These are phyloP conservation scores for Mobula birostris DNA, from an alignment of 2,113 vertebrate genomes.

Conservation along the genomic window DNA sequence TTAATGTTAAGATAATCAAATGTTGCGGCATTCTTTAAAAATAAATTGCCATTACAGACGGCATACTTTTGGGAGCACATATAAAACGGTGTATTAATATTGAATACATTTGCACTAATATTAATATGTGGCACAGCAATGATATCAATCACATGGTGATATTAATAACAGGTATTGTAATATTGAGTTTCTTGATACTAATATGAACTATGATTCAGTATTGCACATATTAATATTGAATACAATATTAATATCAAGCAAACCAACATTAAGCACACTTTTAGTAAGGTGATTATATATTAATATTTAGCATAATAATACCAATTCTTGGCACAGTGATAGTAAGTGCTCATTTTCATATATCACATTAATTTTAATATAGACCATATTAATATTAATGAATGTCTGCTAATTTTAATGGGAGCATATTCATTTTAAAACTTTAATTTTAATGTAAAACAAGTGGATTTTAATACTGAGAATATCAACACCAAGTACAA, in stretches of 20 bases:
- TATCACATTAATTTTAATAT: not conserved
- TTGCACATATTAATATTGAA: not conserved
- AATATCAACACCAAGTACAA: not conserved
- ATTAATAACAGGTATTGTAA: not conserved
- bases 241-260: not conserved
- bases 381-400: not conserved
- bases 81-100: not conserved
- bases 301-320: not conserved
- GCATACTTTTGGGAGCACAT: not conserved
- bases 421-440: not conserved
- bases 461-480: not conserved
- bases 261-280: not conserved
- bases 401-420: not conserved
- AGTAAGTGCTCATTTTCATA: not conserved
- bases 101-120: not conserved
- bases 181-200: not conserved
- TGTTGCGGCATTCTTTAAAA: not conserved
- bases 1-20: slow-evolving; percentile 22
- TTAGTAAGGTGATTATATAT: not conserved
- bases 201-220: not conserved
- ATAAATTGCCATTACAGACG: not conserved
- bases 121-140: not conserved
- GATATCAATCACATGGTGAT: not conserved
- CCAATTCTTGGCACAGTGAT: not conserved
- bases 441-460: not conserved